Percentiles rank a stretch among this genome's conserved stretches.
These are phyloP conservation scores for Helicoverpa zea DNA, from an alignment of 1,140 invertebrate species.

Conservation along the genomic window DNA sequence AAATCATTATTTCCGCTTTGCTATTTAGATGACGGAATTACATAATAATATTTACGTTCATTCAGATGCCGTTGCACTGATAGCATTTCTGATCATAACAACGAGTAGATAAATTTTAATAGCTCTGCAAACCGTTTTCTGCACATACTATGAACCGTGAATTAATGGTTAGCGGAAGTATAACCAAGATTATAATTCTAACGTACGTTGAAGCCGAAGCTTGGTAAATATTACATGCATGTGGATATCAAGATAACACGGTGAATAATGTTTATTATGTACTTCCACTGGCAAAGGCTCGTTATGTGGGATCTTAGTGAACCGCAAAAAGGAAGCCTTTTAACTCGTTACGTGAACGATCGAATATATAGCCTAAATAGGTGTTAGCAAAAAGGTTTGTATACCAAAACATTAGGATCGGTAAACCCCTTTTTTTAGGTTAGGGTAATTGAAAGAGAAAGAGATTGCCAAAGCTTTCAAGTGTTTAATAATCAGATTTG, in stretches of 20 bases:
- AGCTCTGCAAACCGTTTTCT: not conserved
- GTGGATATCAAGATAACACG: conserved; percentile 4
- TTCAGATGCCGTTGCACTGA: no score
- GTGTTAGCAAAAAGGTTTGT: conserved; percentile 16
- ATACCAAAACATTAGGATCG: not conserved
- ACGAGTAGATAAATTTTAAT: not conserved
- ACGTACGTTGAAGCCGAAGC: not conserved
- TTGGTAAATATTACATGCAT: conserved; percentile 10
- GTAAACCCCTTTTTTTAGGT: conserved; percentile 8
- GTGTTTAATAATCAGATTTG: no score
- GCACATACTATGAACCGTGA: not conserved
- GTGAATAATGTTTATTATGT: conserved; percentile 13
- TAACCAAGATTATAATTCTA: conserved; percentile 10
- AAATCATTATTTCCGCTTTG: no score
- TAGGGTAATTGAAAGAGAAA: not conserved
- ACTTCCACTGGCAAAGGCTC: not conserved
- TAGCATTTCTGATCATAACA: not conserved
- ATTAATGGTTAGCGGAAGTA: conserved; percentile 5
- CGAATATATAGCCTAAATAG: not conserved
- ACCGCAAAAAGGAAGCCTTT: conserved; percentile 1
- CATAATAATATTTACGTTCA: no score
- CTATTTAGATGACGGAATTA: no score
- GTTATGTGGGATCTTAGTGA: not conserved
- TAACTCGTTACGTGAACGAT: not conserved
- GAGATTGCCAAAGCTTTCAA: not conserved